Evolutionary conservation across 2,113 vertebrate genomes (phyloP).

Genomic region (Struthidea cinerea): DNA sequence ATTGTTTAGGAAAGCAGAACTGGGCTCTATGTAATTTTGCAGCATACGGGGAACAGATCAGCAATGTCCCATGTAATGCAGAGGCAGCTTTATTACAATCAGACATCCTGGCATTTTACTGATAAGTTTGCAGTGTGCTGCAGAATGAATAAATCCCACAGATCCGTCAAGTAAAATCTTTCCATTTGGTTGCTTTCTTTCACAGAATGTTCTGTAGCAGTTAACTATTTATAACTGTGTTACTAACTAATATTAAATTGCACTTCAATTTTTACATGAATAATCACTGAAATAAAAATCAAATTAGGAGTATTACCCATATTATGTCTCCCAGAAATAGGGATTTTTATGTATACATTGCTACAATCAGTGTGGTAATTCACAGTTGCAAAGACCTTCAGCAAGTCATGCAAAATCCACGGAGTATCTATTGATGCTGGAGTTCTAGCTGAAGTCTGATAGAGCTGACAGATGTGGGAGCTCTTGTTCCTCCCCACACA

Average conservation of each 20-base stretch:
- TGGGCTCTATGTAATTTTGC: background rate
- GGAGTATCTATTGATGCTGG: background rate
- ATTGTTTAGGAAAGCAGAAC: background rate
- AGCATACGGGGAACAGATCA: background rate
- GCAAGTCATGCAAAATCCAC: background rate
- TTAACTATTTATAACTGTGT: background rate
- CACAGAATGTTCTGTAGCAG: background rate
- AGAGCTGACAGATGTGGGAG: background rate
- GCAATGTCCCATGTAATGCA: background rate
- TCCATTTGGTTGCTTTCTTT: background rate
- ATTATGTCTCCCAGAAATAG: background rate
- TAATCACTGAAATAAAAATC: background rate
- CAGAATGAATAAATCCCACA: background rate
- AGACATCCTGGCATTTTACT: background rate
- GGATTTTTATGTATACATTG: background rate
- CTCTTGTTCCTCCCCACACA: background rate
- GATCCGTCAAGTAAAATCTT: background rate
- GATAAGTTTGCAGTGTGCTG: background rate
- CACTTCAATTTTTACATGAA: background rate
- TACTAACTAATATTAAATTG: conserved; percentile 15
- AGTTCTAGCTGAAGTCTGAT: background rate
- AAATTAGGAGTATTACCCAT: background rate
- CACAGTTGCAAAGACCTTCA: background rate
- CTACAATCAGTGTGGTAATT: background rate
- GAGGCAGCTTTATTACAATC: background rate